Percentiles rank a stretch among this genome's conserved stretches.
phyloP scores from a whole-genome alignment of 2,797 vertebrate species.

The Vipera latastei region DNA sequence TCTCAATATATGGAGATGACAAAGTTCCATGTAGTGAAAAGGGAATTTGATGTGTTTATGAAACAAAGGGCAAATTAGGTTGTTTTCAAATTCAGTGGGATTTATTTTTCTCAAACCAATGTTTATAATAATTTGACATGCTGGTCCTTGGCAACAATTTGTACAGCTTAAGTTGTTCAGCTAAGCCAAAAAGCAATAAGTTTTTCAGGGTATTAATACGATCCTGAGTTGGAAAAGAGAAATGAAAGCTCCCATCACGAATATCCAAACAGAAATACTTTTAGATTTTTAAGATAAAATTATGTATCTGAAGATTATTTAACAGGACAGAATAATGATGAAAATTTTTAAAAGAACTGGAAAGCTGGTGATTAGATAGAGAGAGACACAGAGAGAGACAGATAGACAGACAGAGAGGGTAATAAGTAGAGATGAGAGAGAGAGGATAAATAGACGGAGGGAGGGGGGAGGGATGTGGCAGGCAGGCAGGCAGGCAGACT shows the following conservation, averaged over 20 bases:
- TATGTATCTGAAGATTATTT: not conserved
- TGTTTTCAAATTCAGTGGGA: not conserved
- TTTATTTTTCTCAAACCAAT: not conserved
- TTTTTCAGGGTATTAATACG: not conserved
- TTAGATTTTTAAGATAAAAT: not conserved
- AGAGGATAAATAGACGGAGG: too few species aligned
- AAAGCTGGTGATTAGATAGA: not conserved
- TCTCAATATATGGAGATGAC: not conserved
- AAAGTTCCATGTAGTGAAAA: not conserved
- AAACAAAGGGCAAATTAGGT: not conserved
- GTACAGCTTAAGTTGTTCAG: not conserved
- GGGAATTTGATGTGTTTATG: not conserved
- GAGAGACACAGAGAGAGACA: not conserved
- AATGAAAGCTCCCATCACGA: not conserved
- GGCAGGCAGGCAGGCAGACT: not conserved
- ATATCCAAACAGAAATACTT: not conserved
- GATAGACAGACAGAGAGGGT: not conserved
- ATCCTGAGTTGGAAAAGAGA: not conserved
- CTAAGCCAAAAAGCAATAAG: not conserved
- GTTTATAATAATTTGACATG: not conserved
- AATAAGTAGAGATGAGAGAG: too few species aligned
- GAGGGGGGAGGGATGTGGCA: not conserved
- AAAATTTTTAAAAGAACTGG: not conserved
- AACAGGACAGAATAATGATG: not conserved
- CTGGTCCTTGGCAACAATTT: not conserved